These are phyloP conservation scores for Tinea semifulvella DNA, from an alignment of 2,888 invertebrate genomes.

Conservation along the genomic window DNA sequence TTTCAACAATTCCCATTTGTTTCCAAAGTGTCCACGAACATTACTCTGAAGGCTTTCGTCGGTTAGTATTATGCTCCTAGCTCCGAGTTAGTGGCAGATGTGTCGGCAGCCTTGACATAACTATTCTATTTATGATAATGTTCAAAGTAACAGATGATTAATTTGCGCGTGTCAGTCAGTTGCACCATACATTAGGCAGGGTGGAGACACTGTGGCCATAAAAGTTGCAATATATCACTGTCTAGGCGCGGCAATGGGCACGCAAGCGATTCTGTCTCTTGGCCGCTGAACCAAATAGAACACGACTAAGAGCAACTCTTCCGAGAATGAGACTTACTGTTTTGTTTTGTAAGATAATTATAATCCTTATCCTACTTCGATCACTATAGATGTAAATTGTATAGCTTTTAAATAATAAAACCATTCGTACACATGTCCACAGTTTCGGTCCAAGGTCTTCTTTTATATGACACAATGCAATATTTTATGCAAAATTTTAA, in stretches of 20 bases:
- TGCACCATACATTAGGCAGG: constrained; percentile 28
- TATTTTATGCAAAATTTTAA: too few relatives aligned
- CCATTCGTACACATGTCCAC: too few relatives aligned
- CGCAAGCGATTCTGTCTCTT: constrained; percentile 9
- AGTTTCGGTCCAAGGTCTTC: too few relatives aligned
- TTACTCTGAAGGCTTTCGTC: not conserved
- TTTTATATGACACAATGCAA: too few relatives aligned
- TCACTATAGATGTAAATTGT: too few relatives aligned
- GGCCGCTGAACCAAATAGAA: constrained; percentile 5
- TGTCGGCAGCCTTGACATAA: not conserved
- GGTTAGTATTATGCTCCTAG: not conserved
- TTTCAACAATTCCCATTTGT: constrained; percentile 45
- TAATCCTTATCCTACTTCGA: too few relatives aligned
- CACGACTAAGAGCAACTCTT: not conserved
- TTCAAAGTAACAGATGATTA: not conserved
- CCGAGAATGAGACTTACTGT: not conserved
- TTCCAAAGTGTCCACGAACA: not conserved
- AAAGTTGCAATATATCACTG: constrained; percentile 43
- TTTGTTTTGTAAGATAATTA: not conserved
- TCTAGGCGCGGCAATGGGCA: constrained; percentile 25
- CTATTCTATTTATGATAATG: not conserved
- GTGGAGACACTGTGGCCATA: constrained; percentile 28
- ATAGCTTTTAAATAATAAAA: too few relatives aligned
- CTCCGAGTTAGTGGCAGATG: not conserved
- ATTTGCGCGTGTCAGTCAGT: constrained; percentile 16